Percentiles rank a stretch among this genome's conserved stretches.
phyloP scores from a whole-genome alignment of 2,888 invertebrate genomes.

The Scelioninae gen. 2 region DNA sequence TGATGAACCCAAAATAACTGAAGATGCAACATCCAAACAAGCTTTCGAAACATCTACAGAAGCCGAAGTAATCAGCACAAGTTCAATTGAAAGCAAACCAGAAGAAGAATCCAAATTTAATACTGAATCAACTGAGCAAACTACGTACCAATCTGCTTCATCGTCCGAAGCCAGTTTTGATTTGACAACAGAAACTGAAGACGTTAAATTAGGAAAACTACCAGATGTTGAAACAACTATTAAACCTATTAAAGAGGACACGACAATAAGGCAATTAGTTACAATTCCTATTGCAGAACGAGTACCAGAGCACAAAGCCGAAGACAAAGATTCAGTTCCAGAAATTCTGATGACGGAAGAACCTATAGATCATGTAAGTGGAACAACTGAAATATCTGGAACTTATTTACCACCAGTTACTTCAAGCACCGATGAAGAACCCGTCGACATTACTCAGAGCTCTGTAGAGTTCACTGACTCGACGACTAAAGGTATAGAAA shows the following conservation, averaged over 20 bases:
- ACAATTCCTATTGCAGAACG: slow-evolving; percentile 66
- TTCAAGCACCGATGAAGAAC: slow-evolving; percentile 28
- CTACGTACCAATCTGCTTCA: slow-evolving; percentile 7
- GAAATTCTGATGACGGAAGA: slow-evolving; percentile 46
- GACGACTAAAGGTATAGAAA: slow-evolving; percentile 17
- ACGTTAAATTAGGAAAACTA: slow-evolving; percentile 21
- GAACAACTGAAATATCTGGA: slow-evolving; percentile 29
- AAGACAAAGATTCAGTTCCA: slow-evolving; percentile 67
- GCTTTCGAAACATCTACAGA: slow-evolving; percentile 46
- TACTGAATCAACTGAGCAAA: slow-evolving; percentile 41
- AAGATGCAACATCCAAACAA: slow-evolving; percentile 21
- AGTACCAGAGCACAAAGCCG: slow-evolving; percentile 68
- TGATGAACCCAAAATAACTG: too few relatives aligned
- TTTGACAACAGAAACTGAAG: slow-evolving; percentile 17
- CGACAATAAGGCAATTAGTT: slow-evolving; percentile 64
- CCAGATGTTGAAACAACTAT: slow-evolving; percentile 36
- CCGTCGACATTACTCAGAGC: slow-evolving; percentile 18
- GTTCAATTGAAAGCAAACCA: slow-evolving; percentile 1
- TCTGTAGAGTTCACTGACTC: slow-evolving; percentile 28
- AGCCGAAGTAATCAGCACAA: slow-evolving; percentile 13
- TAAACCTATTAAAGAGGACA: slow-evolving; percentile 35
- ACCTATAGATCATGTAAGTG: slow-evolving; percentile 35
- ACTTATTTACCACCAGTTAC: slow-evolving; percentile 52
- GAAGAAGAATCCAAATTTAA: slow-evolving; percentile 29
- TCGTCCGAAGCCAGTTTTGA: slow-evolving; percentile 24